Base-by-base conservation (phyloP, 2,888 invertebrate genomes). In the Pandemis corylana region DNA sequence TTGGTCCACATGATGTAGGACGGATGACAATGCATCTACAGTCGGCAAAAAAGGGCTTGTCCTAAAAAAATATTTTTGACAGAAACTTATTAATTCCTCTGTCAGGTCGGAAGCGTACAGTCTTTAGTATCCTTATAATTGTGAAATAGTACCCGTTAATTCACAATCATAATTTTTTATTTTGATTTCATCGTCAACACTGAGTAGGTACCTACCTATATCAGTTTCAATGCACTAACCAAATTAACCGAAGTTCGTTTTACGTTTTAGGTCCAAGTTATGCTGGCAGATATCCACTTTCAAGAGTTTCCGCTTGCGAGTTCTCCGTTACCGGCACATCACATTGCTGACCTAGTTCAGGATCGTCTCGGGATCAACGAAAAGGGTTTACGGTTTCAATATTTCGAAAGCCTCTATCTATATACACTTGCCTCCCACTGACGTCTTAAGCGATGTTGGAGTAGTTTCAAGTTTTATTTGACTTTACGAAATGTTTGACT, bases 341-440 rank as follows among this genome's bases (percentile, higher is more conserved):
- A 85, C 83, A 86, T 83, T 80, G 84, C 86, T 90, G 92, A 92
- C 92, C 92, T 85, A 92, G 84, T 90, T 93, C 79, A 84, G 84
- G 81, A 86, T 82, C 85, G 87, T 85, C 86, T 79, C 83, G 87
- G 88, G 89, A 90, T 88, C 88, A 84, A 85, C 83, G 83, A 81
- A 85, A 88, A 89, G 87, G 91, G 91, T 92, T 91, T 91, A 92
- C 85, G 88, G 88, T 92, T 93, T 89, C 91, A 90, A 93, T 93
- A 91, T 91, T 91, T 86, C 88, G 86, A 82, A 82, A 84, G 82
- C 81, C 83, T 83, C 83, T 82, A 82, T 81, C 28, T 80, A 49
- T 53, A 53, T 81, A 80, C 81, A 81, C 81, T 83, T 81, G 79
- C 83, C 82, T 83, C 83, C 82, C 79, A 82, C 78, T 78, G 78